phyloP scores from a whole-genome alignment of 2,888 invertebrate genomes.

The Azorinus chamasolen region DNA sequence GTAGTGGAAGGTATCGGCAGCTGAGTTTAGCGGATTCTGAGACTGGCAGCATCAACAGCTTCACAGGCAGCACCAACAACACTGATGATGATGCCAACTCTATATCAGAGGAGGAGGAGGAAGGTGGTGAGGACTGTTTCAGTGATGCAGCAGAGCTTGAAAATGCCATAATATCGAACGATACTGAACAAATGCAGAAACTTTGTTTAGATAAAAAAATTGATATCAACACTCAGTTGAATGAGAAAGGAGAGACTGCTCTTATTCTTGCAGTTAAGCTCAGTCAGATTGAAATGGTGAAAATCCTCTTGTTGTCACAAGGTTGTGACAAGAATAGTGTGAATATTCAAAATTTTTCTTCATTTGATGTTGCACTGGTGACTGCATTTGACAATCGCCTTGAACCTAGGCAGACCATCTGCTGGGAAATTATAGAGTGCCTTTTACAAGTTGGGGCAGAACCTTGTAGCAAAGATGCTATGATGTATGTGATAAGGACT shows the following conservation, averaged over 20 bases:
- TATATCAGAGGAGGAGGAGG: slow-evolving; percentile 22
- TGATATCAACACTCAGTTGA: slow-evolving; percentile 74
- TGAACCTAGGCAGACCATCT: slow-evolving; percentile 74
- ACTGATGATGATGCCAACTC: slow-evolving; percentile 50
- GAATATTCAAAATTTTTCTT: slow-evolving; percentile 75
- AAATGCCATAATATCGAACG: slow-evolving; percentile 56
- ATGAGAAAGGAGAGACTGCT: slow-evolving; percentile 76
- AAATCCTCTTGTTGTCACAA: slow-evolving; percentile 62
- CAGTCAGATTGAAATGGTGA: slow-evolving; percentile 73
- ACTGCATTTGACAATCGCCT: slow-evolving; percentile 77
- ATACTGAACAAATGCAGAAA: slow-evolving; percentile 42
- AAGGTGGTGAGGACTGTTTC: slow-evolving; percentile 39
- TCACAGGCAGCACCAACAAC: slow-evolving; percentile 24
- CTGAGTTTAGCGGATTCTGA: slow-evolving; percentile 54
- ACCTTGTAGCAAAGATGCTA: slow-evolving; percentile 76
- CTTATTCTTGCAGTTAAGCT: slow-evolving; percentile 77
- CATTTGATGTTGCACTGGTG: slow-evolving; percentile 77
- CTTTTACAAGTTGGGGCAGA: slow-evolving; percentile 75
- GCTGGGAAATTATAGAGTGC: slow-evolving; percentile 77
- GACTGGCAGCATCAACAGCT: slow-evolving; percentile 41
- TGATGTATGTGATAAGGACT: slow-evolving; percentile 79
- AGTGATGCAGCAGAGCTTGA: slow-evolving; percentile 56
- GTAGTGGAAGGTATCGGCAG: slow-evolving; percentile 34
- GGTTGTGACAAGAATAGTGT: slow-evolving; percentile 70
- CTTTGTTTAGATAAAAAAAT: slow-evolving; percentile 53